Evolutionary conservation across 1,140 invertebrate genomes (phyloP).

Genomic region (Sinella curviseta): DNA sequence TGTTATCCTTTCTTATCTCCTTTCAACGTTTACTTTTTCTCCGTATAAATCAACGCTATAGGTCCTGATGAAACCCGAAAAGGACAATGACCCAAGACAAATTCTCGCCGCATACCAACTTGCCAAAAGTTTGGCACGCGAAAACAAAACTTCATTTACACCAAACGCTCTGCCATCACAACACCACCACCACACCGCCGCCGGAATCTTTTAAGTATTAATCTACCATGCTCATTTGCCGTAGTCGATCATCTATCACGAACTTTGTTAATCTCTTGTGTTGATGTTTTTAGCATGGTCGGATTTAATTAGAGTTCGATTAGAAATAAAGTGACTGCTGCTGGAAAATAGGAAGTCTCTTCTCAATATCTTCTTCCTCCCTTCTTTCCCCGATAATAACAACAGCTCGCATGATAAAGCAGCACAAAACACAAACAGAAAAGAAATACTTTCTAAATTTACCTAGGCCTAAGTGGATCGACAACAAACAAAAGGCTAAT

Average conservation of each 20-base stretch:
- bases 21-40: neutral
- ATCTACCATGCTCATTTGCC: neutral
- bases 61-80: neutral
- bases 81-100: neutral
- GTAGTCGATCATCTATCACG: neutral
- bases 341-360: too few species aligned
- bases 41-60: neutral
- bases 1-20: neutral
- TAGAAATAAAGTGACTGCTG: neutral
- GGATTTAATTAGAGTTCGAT: neutral
- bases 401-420: too few species aligned
- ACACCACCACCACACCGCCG: too few species aligned
- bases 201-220: too few species aligned
- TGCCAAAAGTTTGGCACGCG: neutral
- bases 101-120: neutral
- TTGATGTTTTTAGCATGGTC: neutral
- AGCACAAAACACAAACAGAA: too few species aligned
- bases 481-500: too few species aligned
- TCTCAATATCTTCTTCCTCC: too few species aligned
- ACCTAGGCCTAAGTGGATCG: too few species aligned
- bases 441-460: too few species aligned
- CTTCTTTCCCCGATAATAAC: too few species aligned
- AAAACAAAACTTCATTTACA: neutral
- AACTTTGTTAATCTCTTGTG: neutral
- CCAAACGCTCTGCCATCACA: too few species aligned